Percentiles rank a stretch among this genome's conserved stretches.
Evolutionary conservation across 2,888 invertebrate species (phyloP).

Genomic region (Apamea epomidion): DNA sequence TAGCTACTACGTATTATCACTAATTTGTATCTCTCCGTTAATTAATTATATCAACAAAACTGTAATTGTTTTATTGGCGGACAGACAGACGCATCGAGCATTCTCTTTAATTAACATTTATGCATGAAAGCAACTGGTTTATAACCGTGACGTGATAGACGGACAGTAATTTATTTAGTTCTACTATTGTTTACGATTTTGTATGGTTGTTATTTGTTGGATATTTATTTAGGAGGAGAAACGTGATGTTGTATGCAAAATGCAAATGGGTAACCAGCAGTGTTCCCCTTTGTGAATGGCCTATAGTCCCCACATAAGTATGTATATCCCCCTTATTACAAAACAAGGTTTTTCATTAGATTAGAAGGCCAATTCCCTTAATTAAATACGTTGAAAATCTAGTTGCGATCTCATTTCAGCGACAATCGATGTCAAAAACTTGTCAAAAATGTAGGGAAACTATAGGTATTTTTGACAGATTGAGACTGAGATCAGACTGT

Average conservation of each 20-base stretch:
- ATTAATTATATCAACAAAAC: slow-evolving; percentile 38
- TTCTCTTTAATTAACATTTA: slow-evolving; percentile 56
- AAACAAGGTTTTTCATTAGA: neutral
- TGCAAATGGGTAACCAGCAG: neutral
- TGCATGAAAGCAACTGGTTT: slow-evolving; percentile 38
- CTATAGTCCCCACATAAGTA: neutral
- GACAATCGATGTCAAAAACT: too few relatives aligned
- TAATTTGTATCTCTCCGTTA: slow-evolving; percentile 38
- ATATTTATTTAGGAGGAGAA: neutral
- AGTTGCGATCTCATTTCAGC: too few relatives aligned
- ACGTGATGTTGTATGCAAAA: neutral
- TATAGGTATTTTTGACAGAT: too few relatives aligned
- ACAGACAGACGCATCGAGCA: slow-evolving; percentile 32
- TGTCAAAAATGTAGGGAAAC: too few relatives aligned
- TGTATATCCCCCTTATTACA: neutral
- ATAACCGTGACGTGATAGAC: slow-evolving; percentile 35
- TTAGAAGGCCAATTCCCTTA: too few relatives aligned
- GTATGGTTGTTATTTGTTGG: neutral
- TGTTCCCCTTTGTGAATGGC: neutral
- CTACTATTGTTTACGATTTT: slow-evolving; percentile 18
- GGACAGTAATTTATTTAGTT: slow-evolving; percentile 26
- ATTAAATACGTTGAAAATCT: too few relatives aligned
- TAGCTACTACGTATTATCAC: slow-evolving; percentile 20
- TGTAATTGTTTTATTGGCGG: slow-evolving; percentile 50
- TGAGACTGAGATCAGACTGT: too few relatives aligned